Conservation (phyloP, 2,888 invertebrate species). For the Tachina fera region DNA sequence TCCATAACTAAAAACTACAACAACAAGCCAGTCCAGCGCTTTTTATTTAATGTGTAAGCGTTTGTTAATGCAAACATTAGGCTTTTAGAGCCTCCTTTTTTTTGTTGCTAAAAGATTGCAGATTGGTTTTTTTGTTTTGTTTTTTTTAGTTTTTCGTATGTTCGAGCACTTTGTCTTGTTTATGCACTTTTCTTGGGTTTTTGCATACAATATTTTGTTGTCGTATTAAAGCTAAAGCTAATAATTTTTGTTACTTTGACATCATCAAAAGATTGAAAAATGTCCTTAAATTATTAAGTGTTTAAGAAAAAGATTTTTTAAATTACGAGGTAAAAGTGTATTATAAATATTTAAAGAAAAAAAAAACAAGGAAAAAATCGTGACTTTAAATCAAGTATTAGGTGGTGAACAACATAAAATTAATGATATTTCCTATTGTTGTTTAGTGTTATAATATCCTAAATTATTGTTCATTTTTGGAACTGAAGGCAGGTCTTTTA, state of each 20-base stretch:
- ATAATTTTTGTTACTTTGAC: conserved; percentile 78
- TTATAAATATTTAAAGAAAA: conserved; percentile 24
- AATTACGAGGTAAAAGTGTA: conserved; percentile 55
- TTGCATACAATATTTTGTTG: conserved; percentile 64
- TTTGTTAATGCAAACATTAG: conserved; percentile 51
- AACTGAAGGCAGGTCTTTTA: no score
- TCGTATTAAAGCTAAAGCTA: conserved; percentile 81
- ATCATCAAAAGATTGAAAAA: conserved; percentile 83
- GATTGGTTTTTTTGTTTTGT: conserved; percentile 71
- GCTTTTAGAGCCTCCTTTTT: conserved; percentile 66
- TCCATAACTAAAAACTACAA: conserved; percentile 18
- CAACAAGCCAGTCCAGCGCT: conserved; percentile 63
- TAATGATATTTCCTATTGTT: not conserved
- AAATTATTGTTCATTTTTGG: not conserved
- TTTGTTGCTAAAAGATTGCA: conserved; percentile 71
- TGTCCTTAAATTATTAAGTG: conserved; percentile 82
- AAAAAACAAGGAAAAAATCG: conserved; percentile 54
- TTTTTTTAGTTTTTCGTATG: conserved; percentile 74
- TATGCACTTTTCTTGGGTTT: conserved; percentile 47
- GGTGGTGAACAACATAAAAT: not conserved
- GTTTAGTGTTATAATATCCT: not conserved
- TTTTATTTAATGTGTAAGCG: conserved; percentile 38
- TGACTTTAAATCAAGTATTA: conserved; percentile 54
- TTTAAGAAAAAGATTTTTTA: conserved; percentile 69
- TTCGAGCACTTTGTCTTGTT: conserved; percentile 26